Evolutionary conservation across 2,888 invertebrate genomes (phyloP).

Genomic region (Eupithecia inturbata): DNA sequence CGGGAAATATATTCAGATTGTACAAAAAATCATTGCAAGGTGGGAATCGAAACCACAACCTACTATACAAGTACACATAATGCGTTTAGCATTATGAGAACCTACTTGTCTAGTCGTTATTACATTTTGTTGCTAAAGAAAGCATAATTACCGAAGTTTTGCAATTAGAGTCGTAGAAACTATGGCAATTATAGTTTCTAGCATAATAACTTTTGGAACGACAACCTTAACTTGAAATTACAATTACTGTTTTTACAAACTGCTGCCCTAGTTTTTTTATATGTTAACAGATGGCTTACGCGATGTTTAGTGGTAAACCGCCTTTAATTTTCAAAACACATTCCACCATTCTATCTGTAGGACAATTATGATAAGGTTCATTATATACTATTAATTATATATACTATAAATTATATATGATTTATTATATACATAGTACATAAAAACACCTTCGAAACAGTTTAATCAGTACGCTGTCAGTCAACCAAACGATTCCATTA

Average conservation of each 20-base stretch:
- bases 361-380: too few relatives aligned
- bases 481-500: background rate
- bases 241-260: constrained; percentile 38
- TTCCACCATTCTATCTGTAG: background rate
- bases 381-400: too few relatives aligned
- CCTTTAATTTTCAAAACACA: background rate
- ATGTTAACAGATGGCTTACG: background rate
- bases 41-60: background rate
- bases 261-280: background rate
- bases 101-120: background rate
- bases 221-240: background rate
- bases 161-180: constrained; percentile 16
- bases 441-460: background rate
- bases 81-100: too few relatives aligned
- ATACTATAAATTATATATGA: too few relatives aligned
- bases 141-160: constrained; percentile 7
- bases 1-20: background rate
- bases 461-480: background rate
- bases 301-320: background rate
- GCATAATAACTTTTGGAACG: background rate
- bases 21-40: background rate
- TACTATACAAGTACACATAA: too few relatives aligned
- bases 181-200: constrained; percentile 37
- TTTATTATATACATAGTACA: too few relatives aligned
- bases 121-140: background rate